phyloP scores from a whole-genome alignment of 2,888 invertebrate genomes.

The Ethmia dodecea region DNA sequence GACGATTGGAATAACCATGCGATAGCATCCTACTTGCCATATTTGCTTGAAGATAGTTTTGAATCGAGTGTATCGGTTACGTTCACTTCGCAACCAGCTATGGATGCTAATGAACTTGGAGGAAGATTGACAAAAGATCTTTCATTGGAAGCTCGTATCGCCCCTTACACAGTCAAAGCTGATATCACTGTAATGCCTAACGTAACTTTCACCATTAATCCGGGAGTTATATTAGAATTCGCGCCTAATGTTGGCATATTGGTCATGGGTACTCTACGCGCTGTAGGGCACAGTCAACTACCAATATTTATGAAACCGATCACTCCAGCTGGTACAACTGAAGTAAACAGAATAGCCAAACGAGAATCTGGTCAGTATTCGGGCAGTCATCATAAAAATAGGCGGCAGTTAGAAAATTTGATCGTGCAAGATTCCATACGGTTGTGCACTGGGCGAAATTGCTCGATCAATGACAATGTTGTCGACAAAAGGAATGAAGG shows the following conservation, averaged over 20 bases:
- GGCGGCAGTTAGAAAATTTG: constrained; percentile 77
- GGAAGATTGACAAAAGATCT: constrained; percentile 85
- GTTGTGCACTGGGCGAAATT: constrained; percentile 86
- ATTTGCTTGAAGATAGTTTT: constrained; percentile 85
- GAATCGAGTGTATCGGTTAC: constrained; percentile 86
- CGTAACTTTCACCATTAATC: constrained; percentile 89
- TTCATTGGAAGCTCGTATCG: constrained; percentile 78
- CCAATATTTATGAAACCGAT: constrained; percentile 88
- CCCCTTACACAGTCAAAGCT: constrained; percentile 88
- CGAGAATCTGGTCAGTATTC: constrained; percentile 55
- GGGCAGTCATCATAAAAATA: constrained; percentile 46
- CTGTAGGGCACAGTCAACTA: constrained; percentile 85
- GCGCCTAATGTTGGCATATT: constrained; percentile 97
- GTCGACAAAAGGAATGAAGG: constrained; percentile 82
- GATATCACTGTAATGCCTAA: constrained; percentile 99
- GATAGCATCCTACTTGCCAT: constrained; percentile 93
- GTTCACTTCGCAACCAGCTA: constrained; percentile 72
- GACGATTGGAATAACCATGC: constrained; percentile 99
- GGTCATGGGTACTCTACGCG: constrained; percentile 93
- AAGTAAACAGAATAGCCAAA: constrained; percentile 54
- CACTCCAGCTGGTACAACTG: constrained; percentile 41
- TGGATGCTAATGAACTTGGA: constrained; percentile 84
- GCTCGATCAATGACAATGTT: constrained; percentile 75
- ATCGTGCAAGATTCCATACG: constrained; percentile 81
- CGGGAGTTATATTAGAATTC: constrained; percentile 95